Conservation (phyloP, 1,140 invertebrate species). For the Melanaphis sacchari region DNA sequence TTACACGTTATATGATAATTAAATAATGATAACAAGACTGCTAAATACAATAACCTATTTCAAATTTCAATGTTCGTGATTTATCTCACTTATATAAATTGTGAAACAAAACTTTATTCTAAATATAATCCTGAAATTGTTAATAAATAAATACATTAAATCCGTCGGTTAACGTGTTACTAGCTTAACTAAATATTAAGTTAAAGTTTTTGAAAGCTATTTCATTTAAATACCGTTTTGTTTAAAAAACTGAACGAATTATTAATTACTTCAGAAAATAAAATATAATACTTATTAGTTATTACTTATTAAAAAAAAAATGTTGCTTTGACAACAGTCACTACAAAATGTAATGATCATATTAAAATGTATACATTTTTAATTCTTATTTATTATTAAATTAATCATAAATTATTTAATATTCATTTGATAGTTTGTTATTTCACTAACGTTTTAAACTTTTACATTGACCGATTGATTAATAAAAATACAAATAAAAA, state of each 20-base stretch:
- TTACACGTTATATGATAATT: background rate
- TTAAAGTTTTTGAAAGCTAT: background rate
- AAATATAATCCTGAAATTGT: background rate
- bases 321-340: background rate
- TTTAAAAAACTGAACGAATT: background rate
- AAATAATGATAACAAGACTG: background rate
- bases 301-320: too few relatives aligned
- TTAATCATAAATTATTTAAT: background rate
- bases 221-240: background rate
- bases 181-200: background rate
- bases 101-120: background rate
- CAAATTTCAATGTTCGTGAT: slow-evolving; percentile 26
- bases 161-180: background rate
- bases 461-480: too few relatives aligned
- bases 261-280: background rate
- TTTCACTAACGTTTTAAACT: too few relatives aligned
- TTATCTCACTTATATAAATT: background rate
- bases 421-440: background rate
- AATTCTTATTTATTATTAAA: too few relatives aligned
- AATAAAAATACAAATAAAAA: too few relatives aligned
- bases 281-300: too few relatives aligned
- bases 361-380: background rate
- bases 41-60: background rate
- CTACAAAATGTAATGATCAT: background rate
- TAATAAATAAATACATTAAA: background rate